These are phyloP conservation scores for Denticeps clupeoides DNA, from an alignment of 2,797 vertebrate species.

Conservation along the genomic window DNA sequence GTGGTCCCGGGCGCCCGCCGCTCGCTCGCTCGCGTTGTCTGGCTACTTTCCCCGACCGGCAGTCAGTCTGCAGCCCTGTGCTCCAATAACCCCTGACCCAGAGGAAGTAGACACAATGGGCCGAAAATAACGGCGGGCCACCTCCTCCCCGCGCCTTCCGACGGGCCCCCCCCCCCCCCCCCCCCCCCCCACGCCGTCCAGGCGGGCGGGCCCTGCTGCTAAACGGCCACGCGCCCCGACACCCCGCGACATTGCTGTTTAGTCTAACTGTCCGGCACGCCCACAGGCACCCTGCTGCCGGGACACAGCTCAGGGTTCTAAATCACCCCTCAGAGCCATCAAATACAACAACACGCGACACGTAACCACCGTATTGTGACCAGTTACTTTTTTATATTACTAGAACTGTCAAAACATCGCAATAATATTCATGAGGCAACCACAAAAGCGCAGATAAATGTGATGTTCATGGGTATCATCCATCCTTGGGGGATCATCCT, in stretches of 20 bases:
- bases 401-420: too few species aligned
- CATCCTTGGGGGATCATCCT: not conserved
- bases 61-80: slow-evolving; percentile 74
- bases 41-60: slow-evolving; percentile 39
- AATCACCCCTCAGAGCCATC: too few species aligned
- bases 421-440: too few species aligned
- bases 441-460: too few species aligned
- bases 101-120: slow-evolving; percentile 93
- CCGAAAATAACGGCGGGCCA: slow-evolving; percentile 79
- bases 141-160: slow-evolving; percentile 55
- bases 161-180: slow-evolving; percentile 34
- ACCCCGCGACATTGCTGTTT: not conserved
- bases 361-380: too few species aligned
- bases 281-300: slow-evolving; percentile 15
- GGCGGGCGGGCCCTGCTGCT: too few species aligned
- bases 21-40: not conserved
- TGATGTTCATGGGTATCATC: not conserved
- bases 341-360: too few species aligned
- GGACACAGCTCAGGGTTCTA: not conserved
- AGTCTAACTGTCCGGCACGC: too few species aligned
- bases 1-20: not conserved
- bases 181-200: slow-evolving; percentile 24
- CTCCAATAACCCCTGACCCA: slow-evolving; percentile 85
- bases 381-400: too few species aligned
- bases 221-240: slow-evolving; percentile 15